Conservation (phyloP, 2,888 invertebrate genomes). For the Agrenia bidenticulata region DNA sequence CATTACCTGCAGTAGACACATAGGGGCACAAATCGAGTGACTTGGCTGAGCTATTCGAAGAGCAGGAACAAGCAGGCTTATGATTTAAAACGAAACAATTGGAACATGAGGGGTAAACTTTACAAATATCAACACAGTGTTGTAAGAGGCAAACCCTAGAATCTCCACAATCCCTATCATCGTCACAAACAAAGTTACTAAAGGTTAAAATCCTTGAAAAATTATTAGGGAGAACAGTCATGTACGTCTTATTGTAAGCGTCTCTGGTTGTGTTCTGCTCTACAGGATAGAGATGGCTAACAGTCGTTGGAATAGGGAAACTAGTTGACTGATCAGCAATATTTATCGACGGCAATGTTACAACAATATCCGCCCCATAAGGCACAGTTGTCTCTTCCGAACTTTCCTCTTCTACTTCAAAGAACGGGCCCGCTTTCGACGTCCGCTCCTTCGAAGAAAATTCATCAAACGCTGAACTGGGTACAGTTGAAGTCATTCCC, state of each 20-base stretch:
- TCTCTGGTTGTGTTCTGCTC: not conserved
- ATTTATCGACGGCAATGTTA: too few relatives aligned
- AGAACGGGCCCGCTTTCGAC: constrained; percentile 35
- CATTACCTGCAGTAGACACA: constrained; percentile 47
- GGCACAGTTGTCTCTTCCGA: constrained; percentile 21
- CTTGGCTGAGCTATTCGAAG: constrained; percentile 69
- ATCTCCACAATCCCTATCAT: constrained; percentile 37
- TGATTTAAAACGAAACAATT: constrained; percentile 65
- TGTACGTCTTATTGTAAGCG: not conserved
- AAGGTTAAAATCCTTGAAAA: not conserved
- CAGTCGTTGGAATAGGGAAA: too few relatives aligned
- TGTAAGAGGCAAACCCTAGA: constrained; percentile 47
- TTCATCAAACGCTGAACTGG: constrained; percentile 2
- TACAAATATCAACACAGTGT: constrained; percentile 67
- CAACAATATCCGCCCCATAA: not conserved
- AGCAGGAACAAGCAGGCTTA: constrained; percentile 55
- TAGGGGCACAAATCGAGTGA: constrained; percentile 36
- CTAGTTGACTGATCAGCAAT: too few relatives aligned
- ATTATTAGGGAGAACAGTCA: not conserved
- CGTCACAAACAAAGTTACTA: constrained; percentile 40
- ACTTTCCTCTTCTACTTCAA: constrained; percentile 20
- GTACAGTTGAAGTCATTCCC: not conserved
- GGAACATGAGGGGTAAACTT: constrained; percentile 54
- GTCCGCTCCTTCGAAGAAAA: constrained; percentile 27
- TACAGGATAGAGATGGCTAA: too few relatives aligned